A percentile compares a stretch with the other conserved stretches of the same genome.
These are phyloP conservation scores for Machaerirhynchus nigripectus DNA, from an alignment of 2,113 vertebrate species.

Conservation along the genomic window DNA sequence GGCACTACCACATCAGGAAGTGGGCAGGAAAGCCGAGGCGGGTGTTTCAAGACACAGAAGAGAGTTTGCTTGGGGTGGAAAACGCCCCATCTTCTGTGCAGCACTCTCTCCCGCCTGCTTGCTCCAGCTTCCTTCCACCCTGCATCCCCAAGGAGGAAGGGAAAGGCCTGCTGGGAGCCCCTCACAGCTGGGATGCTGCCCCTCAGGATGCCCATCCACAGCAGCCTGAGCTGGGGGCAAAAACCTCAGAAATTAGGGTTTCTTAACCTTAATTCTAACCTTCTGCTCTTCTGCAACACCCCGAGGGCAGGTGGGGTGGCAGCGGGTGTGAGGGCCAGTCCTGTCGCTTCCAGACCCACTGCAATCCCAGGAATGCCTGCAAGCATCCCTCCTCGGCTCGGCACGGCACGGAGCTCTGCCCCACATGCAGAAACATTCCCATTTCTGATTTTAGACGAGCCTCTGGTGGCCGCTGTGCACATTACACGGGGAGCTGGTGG, in stretches of 20 bases:
- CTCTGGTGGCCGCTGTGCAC: not conserved
- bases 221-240: not conserved
- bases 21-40: rapidly evolving
- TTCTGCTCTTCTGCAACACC: not conserved
- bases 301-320: not conserved
- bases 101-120: slow-evolving; percentile 13
- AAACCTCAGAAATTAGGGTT: not conserved
- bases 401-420: not conserved
- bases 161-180: not conserved
- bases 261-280: not conserved
- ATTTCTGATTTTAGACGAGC: not conserved
- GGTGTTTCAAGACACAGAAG: not conserved
- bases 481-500: not conserved
- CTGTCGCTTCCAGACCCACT: rapidly evolving
- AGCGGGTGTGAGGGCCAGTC: rapidly evolving
- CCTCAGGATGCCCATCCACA: not conserved
- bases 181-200: not conserved
- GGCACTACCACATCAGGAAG: not conserved
- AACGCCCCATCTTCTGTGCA: not conserved
- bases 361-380: not conserved
- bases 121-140: slow-evolving; percentile 44
- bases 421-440: rapidly evolving
- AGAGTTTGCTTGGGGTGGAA: not conserved
- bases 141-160: not conserved
- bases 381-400: rapidly evolving